Percentiles rank a stretch among this genome's conserved stretches.
Conservation (phyloP, 2,113 vertebrate genomes). For the Nothoprocta pentlandii region DNA sequence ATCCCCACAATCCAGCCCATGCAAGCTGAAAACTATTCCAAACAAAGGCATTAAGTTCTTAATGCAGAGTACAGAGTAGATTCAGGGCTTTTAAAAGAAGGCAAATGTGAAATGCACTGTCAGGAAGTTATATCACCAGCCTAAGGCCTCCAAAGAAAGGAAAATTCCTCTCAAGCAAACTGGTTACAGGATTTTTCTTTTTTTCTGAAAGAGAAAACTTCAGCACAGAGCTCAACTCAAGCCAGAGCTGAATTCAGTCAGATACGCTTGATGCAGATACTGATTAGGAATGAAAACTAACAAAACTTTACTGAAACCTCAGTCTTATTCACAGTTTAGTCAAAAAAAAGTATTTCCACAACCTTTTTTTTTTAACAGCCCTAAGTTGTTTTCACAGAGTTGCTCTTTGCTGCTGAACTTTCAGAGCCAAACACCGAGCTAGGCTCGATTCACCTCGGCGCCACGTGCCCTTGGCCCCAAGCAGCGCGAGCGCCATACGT, state of each 20-base stretch:
- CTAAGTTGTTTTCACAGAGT: background rate
- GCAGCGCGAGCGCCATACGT: slow-evolving; percentile 45
- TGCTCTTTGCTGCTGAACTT: background rate
- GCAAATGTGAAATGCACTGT: background rate
- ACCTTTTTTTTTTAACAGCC: background rate
- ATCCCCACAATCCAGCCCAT: background rate
- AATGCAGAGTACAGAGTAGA: background rate
- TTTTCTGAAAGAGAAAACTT: background rate
- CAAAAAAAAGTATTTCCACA: background rate
- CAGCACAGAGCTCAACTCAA: background rate
- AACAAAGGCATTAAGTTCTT: background rate
- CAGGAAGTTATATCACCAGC: background rate
- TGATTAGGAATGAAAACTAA: background rate
- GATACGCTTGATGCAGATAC: background rate
- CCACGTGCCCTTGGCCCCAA: background rate
- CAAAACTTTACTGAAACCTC: background rate
- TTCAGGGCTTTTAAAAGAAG: background rate
- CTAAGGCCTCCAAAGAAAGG: background rate
- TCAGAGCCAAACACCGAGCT: background rate
- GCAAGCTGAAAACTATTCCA: background rate
- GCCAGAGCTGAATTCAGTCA: background rate
- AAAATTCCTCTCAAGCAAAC: background rate
- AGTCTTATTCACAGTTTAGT: background rate
- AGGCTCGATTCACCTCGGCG: background rate
- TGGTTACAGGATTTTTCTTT: background rate